Evolutionary conservation across 2,113 vertebrate genomes (phyloP).

Genomic region (Siniperca knerii): DNA sequence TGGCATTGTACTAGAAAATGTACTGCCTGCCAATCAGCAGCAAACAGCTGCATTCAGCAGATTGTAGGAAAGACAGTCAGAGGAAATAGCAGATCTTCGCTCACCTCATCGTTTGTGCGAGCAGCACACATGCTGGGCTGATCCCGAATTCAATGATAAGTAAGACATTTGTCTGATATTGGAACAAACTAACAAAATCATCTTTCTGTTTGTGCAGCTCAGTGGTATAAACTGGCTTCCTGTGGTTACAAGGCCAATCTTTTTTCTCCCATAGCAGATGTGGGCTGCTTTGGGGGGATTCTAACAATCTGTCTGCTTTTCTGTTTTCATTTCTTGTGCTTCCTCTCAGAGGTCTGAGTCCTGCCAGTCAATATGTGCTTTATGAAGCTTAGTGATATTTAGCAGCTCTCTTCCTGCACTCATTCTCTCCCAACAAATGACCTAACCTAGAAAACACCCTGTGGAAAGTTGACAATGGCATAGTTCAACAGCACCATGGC

Average conservation of each 20-base stretch:
- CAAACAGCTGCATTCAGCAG: constrained; percentile 48
- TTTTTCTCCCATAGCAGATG: constrained; percentile 11
- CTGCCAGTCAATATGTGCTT: constrained; percentile 51
- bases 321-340: constrained; percentile 37
- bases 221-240: constrained; percentile 36
- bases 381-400: constrained; percentile 47
- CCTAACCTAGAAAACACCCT: constrained; percentile 11
- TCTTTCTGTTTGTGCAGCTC: constrained; percentile 39
- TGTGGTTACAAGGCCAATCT: constrained; percentile 4
- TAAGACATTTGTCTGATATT: constrained; percentile 55
- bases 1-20: background rate
- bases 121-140: constrained; percentile 45
- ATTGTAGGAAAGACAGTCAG: constrained; percentile 16
- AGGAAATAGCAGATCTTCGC: constrained; percentile 30
- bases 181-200: constrained; percentile 54
- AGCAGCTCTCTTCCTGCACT: constrained; percentile 23
- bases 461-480: constrained; percentile 25
- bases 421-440: constrained; percentile 18
- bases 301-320: constrained; percentile 5
- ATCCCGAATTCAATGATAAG: constrained; percentile 46
- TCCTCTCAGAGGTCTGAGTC: constrained; percentile 30
- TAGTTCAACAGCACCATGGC: constrained; percentile 4
- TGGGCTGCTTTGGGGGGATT: background rate
- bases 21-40: background rate
- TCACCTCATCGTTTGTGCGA: constrained; percentile 52